These are phyloP conservation scores for Theristicus caerulescens DNA, from an alignment of 2,113 vertebrate species.

Conservation along the genomic window DNA sequence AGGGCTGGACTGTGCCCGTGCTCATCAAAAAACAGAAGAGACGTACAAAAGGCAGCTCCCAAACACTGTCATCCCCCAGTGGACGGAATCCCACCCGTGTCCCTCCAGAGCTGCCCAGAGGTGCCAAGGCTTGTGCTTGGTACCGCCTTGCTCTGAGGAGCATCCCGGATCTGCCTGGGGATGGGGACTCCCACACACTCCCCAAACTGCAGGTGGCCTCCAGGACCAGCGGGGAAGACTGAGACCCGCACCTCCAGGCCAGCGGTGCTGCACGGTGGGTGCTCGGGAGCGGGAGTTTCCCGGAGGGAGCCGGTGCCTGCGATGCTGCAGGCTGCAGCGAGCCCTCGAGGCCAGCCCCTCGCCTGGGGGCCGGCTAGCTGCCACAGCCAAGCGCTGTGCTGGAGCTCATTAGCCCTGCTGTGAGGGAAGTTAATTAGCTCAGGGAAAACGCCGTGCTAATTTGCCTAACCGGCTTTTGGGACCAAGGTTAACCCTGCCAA, in stretches of 20 bases:
- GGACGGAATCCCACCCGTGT: neutral
- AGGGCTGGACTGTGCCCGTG: neutral
- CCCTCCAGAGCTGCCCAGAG: neutral
- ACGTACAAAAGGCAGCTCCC: neutral
- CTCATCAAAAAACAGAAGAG: neutral
- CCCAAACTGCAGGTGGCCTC: neutral
- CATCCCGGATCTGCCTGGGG: neutral
- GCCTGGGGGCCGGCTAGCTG: neutral
- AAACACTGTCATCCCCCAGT: neutral
- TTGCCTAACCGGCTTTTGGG: constrained; percentile 57
- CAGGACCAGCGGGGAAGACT: neutral
- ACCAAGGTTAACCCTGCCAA: neutral
- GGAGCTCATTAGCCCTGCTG: constrained; percentile 56
- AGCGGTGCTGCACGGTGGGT: rapidly evolving
- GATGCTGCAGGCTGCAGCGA: neutral
- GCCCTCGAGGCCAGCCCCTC: neutral
- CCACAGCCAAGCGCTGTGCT: neutral
- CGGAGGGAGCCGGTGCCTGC: rapidly evolving
- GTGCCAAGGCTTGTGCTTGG: neutral
- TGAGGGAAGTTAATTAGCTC: constrained; percentile 59
- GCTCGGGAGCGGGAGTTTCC: rapidly evolving
- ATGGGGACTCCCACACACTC: rapidly evolving
- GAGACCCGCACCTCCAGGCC: rapidly evolving
- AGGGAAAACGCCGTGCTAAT: constrained; percentile 20
- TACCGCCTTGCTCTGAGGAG: neutral